These are phyloP conservation scores for Isichthys henryi DNA, from an alignment of 2,113 vertebrate genomes.

Conservation along the genomic window DNA sequence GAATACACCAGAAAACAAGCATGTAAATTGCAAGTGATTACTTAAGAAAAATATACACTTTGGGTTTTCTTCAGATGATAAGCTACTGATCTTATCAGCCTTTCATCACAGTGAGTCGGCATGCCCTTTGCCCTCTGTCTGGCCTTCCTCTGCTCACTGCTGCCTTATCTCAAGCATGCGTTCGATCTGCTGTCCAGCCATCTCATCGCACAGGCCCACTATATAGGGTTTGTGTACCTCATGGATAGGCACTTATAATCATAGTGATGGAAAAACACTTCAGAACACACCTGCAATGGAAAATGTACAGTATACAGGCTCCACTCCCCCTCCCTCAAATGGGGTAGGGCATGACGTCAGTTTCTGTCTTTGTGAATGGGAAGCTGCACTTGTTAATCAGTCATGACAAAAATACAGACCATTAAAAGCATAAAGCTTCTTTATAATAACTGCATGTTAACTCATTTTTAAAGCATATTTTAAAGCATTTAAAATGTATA, in stretches of 20 bases:
- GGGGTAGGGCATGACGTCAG: not conserved
- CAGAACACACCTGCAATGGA: not conserved
- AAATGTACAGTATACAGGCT: not conserved
- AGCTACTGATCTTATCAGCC: not conserved
- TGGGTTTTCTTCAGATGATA: not conserved
- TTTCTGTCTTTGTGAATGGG: not conserved
- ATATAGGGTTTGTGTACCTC: not conserved
- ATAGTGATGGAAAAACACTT: not conserved
- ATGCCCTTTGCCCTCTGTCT: not conserved
- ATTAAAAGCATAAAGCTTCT: not conserved
- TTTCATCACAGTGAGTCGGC: not conserved
- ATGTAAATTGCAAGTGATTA: not conserved
- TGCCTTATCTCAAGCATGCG: not conserved
- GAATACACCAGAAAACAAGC: not conserved
- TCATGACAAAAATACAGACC: not conserved
- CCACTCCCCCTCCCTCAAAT: not conserved
- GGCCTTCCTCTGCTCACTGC: not conserved
- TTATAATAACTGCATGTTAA: not conserved
- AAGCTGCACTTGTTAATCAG: not conserved
- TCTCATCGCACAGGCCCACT: not conserved
- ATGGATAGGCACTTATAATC: not conserved
- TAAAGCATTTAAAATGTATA: not conserved
- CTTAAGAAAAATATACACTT: not conserved
- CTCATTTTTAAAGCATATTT: not conserved
- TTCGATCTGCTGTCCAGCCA: not conserved